Base-by-base conservation (phyloP, 2,797 vertebrate species). In the Siniperca undulata region DNA sequence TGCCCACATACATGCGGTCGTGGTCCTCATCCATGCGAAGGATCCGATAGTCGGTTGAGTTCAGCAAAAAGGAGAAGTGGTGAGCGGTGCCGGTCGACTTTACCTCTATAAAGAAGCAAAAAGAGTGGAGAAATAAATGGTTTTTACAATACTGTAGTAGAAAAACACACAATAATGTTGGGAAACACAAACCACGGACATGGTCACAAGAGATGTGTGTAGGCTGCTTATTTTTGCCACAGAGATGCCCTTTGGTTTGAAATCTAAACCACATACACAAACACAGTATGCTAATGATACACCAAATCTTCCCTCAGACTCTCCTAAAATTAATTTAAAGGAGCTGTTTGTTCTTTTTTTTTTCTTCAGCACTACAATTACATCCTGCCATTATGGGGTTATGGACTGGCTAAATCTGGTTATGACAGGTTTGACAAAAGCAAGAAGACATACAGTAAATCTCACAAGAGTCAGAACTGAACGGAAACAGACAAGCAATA, bases 1-100 rank as follows among this genome's bases (percentile, higher is more conserved):
- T 99, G 92, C 98, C 99, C 94, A 99, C 97, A 0, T 99, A 99
- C 98, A 99, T 99, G 90, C 99, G 98, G 94, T 99, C 99, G 0
- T 99, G 99, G 95, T 99, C 99, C 90, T 99, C 98, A 3, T 99
- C 99, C 96, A 99, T 99, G 75, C 97, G 96, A 70, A 99, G 96
- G 92, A 99, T 99, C 58, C 99, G 97, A 91, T 99, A 99, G 94
- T 99, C 98, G 0, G 97, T 98, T 0, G 98, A 98, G 94, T 99
- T 99, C 80, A 99, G 97, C 91, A 99, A 94, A 91, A 99, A 99
- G 93, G 97, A 97, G 95, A 99, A 99, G 95, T 99, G 97, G 92
- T 99, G 98, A 46, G 98, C 98, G 0, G 98, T 99, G 92, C 97
- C 97, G 0, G 98, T 99, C 0, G 97, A 97, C 93, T 97, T 99